phyloP scores from a whole-genome alignment of 2,888 invertebrate species.

The Agriopis aurantiaria region DNA sequence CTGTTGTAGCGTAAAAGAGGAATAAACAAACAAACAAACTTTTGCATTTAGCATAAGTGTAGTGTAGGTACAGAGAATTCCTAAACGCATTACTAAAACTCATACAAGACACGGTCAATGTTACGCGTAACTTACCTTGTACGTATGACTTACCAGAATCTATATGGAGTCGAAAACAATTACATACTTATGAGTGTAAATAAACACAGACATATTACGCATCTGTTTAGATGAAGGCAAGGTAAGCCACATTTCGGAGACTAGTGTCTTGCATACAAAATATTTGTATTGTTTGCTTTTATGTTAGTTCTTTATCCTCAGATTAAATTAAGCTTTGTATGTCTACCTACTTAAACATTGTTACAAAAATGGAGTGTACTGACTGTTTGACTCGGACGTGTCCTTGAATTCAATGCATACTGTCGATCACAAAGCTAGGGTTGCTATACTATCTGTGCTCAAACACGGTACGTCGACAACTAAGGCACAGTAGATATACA shows the following conservation, averaged over 20 bases:
- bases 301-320: conserved; percentile 8
- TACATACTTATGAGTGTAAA: conserved; percentile 6
- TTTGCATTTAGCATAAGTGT: no score
- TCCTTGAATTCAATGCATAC: no score
- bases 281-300: conserved; percentile 25
- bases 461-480: no score
- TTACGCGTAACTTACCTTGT: conserved; percentile 35
- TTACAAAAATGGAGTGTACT: not conserved
- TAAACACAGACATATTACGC: conserved; percentile 16
- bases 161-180: conserved; percentile 32
- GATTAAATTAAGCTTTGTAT: not conserved
- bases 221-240: conserved; percentile 23
- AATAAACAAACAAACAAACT: no score
- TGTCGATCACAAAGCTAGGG: no score
- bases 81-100: conserved; percentile 17
- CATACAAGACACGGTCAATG: conserved; percentile 40
- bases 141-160: conserved; percentile 35
- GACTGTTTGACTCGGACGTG: not conserved
- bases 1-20: no score
- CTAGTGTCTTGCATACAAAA: conserved; percentile 19
- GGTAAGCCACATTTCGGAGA: conserved; percentile 26
- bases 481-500: no score
- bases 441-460: no score
- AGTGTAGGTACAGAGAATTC: conserved; percentile 12
- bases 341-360: not conserved